These are phyloP conservation scores for Tipula helvola DNA, from an alignment of 2,888 invertebrate genomes.

Conservation along the genomic window DNA sequence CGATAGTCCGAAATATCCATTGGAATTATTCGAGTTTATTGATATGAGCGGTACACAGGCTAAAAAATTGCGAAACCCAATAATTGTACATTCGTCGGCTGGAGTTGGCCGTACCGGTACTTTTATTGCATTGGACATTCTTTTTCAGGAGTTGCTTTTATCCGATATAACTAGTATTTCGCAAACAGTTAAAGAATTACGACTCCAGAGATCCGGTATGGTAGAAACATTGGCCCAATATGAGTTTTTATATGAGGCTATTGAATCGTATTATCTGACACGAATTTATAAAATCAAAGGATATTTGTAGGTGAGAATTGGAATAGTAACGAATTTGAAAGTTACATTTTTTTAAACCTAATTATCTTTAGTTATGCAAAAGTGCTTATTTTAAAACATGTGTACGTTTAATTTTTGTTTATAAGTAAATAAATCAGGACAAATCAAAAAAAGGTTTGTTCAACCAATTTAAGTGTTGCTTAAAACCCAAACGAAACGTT, in stretches of 20 bases:
- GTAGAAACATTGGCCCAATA: conserved; percentile 52
- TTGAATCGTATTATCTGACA: not conserved
- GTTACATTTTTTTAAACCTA: too few species aligned
- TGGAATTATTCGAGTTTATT: conserved; percentile 49
- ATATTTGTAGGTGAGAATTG: not conserved
- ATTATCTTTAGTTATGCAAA: too few species aligned
- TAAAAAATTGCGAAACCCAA: conserved; percentile 40
- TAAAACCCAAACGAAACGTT: too few species aligned
- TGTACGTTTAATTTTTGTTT: too few species aligned
- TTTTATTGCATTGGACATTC: conserved; percentile 55
- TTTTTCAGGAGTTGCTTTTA: conserved; percentile 49
- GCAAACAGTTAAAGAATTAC: conserved; percentile 51
- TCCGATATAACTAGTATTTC: conserved; percentile 53
- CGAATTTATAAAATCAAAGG: not conserved
- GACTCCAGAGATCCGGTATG: conserved; percentile 57
- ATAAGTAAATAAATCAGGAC: too few species aligned
- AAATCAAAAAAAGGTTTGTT: not conserved
- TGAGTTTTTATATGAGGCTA: conserved; percentile 29
- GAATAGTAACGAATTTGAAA: too few species aligned
- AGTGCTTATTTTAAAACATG: too few species aligned
- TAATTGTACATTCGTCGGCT: conserved; percentile 44
- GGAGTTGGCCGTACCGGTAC: conserved; percentile 69
- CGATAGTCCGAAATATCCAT: conserved; percentile 46
- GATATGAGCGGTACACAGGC: conserved; percentile 33
- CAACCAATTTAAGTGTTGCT: conserved; percentile 13